A percentile compares a stretch with the other conserved stretches of the same genome.
Conservation (phyloP, 2,797 vertebrate species). For the Rhynchonycteris naso region DNA sequence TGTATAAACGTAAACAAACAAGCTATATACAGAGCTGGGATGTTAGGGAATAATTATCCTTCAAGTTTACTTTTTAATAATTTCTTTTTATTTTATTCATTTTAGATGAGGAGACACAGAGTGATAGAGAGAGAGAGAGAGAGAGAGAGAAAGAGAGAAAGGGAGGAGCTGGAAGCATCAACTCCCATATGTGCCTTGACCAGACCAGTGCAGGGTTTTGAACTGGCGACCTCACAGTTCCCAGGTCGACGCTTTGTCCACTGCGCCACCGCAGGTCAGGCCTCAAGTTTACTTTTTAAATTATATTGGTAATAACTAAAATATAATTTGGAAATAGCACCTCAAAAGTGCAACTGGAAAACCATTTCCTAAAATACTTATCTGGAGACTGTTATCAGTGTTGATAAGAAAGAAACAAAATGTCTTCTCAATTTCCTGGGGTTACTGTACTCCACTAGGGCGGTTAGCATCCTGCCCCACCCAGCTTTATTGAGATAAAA, state of each 20-base stretch:
- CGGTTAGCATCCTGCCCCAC: not conserved
- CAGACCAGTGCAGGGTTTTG: too few species aligned
- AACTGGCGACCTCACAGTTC: too few species aligned
- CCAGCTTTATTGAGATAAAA: not conserved
- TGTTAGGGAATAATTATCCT: not conserved
- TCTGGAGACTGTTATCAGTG: not conserved
- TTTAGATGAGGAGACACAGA: too few species aligned
- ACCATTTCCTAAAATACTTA: not conserved
- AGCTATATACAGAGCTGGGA: not conserved
- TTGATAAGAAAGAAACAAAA: not conserved
- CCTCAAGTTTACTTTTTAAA: slow-evolving; percentile 44
- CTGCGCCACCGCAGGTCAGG: too few species aligned
- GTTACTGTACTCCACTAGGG: not conserved
- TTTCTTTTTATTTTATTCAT: too few species aligned
- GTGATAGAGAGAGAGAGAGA: too few species aligned
- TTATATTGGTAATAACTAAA: not conserved
- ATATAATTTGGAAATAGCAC: slow-evolving; percentile 11
- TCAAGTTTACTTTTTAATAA: slow-evolving; percentile 46
- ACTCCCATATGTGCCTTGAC: too few species aligned
- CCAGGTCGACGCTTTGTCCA: too few species aligned
- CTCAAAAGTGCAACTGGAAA: slow-evolving; percentile 56
- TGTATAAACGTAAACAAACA: slow-evolving; percentile 1
- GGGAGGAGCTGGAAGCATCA: too few species aligned
- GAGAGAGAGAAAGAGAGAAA: too few species aligned
- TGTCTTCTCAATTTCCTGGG: not conserved